These are phyloP conservation scores for Benthosema pterotum DNA, from an alignment of 2,797 vertebrate genomes.

Conservation along the genomic window DNA sequence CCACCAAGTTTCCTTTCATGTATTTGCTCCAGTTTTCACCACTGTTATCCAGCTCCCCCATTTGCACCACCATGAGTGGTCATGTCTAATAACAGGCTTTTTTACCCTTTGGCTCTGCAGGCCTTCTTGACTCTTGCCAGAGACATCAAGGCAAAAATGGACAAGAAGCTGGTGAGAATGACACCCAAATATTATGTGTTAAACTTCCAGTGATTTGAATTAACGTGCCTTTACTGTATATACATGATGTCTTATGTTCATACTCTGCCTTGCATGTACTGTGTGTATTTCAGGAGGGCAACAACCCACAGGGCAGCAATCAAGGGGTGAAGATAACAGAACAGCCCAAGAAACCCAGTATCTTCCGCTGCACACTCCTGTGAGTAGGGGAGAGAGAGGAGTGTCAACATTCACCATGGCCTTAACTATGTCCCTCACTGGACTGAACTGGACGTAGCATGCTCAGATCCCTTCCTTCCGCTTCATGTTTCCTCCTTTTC, in stretches of 20 bases:
- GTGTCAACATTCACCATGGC: conserved; percentile 70
- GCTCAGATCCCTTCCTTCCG: conserved; percentile 44
- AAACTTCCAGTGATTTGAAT: too few species aligned
- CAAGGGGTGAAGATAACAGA: conserved; percentile 93
- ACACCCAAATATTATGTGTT: too few species aligned
- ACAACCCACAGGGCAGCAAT: conserved; percentile 93
- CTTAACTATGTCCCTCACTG: conserved; percentile 78
- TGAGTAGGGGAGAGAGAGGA: conserved; percentile 73
- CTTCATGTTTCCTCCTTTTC: conserved; percentile 39
- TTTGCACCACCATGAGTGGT: background rate
- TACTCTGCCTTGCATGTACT: background rate
- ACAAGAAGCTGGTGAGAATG: conserved; percentile 89
- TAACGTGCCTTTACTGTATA: background rate
- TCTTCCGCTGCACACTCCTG: conserved; percentile 96
- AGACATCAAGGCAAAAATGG: conserved; percentile 94
- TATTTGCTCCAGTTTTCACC: too few species aligned
- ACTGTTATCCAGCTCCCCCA: too few species aligned
- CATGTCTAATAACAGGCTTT: background rate
- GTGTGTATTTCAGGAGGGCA: conserved; percentile 88
- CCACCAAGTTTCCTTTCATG: too few species aligned
- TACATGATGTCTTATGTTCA: background rate
- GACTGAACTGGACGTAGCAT: conserved; percentile 87
- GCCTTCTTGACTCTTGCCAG: conserved; percentile 91
- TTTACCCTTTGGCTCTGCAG: conserved; percentile 61
- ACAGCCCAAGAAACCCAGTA: conserved; percentile 95